Evolutionary conservation across 1,140 invertebrate species (phyloP), one percentile per base, ranked within the genome.

Genomic region (Hycleus phaleratus): DNA sequence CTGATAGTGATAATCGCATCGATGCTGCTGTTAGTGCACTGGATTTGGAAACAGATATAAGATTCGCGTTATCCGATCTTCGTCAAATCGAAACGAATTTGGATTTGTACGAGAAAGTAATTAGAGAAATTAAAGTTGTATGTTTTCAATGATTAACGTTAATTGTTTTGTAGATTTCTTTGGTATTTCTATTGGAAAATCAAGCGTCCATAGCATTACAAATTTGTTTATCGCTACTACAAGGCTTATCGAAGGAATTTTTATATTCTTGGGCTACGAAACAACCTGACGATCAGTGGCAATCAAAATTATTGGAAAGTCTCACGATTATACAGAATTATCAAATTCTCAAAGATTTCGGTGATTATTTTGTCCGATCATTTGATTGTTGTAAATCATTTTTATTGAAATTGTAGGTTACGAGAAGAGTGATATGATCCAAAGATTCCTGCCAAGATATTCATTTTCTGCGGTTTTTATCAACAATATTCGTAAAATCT

Each of bases 311-410:
- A 10, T 18, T 70, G 0, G 70, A 70, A 56, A 67, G 65, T 38
- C 46, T 71, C 26, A 56, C 52, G 26, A 66, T 68, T 39, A 66
- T 70, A 24, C 65, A 70, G 56, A 67, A 69, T 55, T 71, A 66
- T 50, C 12, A 58, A 56, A 42, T 62, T 12, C 32, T 71, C 12
- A 59, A 44, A 44, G 12, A 55, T 67, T 38, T 57, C 65, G 67
- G 18, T 18, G 18, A 18, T 18, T 18, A 18, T 18, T 18, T 18
- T 18, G 18, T 18, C 18, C 18, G 1, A 1, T 18, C 18, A 18
- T 18, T 18, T 18, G 18, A 18, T 18, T 18, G 18, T 18, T 18
- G 18, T 18, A 18, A 18, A 18, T 18, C 18, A 18, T 18, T 18
- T 18, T 18, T 18, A 18, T 18, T 18, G 18, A 18, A 18, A 18